Evolutionary conservation across 2,113 vertebrate genomes (phyloP), one percentile per base, ranked within the genome.

Genomic region (Uria aalge): DNA sequence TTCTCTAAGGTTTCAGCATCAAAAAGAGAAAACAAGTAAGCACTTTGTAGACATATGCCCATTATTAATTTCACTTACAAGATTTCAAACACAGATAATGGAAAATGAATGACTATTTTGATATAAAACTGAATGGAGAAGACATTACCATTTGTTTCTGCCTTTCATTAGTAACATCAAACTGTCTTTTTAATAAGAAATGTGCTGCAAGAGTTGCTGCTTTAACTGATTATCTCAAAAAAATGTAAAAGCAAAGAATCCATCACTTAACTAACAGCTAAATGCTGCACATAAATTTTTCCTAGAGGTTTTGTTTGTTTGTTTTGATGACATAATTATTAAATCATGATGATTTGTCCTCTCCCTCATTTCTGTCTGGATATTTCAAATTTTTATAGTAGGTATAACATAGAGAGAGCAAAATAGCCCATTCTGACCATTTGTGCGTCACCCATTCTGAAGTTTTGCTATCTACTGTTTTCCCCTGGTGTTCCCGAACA

Each of bases 401-500:
- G 3, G 45, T 26, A 2, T 11, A 43, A 53, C 0, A 45, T 1
- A 50, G 18, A 63, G 27, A 40, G 38, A 52, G 23, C 6, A 81
- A 26, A 38, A 30, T 14, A 63, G 47, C 34, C 30, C 5, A 10
- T 81, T 60, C 13, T 63, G 56, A 48, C 15, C 15, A 71, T 6
- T 95, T 55, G 43, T 56, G 1, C 3, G 9, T 12, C 30, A 36
- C 30, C 10, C n/a, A 8, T 59, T 88, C 17, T 8, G 8, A 63
- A 21, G 55, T 41, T 67, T 18, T 50, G 27, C 26, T 60, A 64
- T 64, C 18, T 3, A 12, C 11, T 20, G 9, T 29, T 83, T 50
- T 19, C 15, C 10, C 59, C 48, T 29, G 34, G 20, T 38, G 20
- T 15, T 80, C 19, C 59, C 12, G 5, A 48, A 36, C 27, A 23